Evolutionary conservation across 2,797 vertebrate species (phyloP).

Genomic region (Antennarius maculatus): DNA sequence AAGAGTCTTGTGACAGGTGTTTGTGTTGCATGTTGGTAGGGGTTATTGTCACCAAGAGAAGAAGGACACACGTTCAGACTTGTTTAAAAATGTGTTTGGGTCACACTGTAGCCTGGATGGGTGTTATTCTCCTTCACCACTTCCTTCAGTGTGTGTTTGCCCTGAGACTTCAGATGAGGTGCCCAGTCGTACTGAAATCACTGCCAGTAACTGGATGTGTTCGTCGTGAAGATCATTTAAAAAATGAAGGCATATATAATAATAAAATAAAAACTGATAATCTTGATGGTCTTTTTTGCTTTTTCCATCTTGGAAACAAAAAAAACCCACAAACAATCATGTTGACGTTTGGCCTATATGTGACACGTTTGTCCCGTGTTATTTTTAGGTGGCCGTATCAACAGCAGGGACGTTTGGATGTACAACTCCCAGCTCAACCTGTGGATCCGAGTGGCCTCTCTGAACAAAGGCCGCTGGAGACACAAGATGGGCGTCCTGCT

Average conservation of each 20-base stretch:
- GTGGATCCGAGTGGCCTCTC: slow-evolving; percentile 97
- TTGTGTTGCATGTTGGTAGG: background rate
- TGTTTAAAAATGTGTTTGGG: slow-evolving; percentile 45
- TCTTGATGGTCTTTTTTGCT: background rate
- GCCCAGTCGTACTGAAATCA: background rate
- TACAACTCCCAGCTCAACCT: slow-evolving; percentile 99
- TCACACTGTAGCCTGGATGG: slow-evolving; percentile 17
- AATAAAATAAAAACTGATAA: background rate
- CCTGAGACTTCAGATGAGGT: slow-evolving; percentile 12
- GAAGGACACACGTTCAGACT: slow-evolving; percentile 30
- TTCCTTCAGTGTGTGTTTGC: slow-evolving; percentile 19
- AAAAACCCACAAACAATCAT: background rate
- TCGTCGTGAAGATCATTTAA: background rate
- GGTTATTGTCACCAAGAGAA: background rate
- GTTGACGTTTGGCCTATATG: slow-evolving; percentile 1
- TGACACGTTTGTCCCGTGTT: slow-evolving; percentile 15
- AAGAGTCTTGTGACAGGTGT: slow-evolving; percentile 14
- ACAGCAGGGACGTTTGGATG: slow-evolving; percentile 98
- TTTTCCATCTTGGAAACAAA: background rate
- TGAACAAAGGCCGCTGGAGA: slow-evolving; percentile 99
- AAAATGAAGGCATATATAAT: no score
- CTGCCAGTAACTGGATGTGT: background rate
- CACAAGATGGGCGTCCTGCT: slow-evolving; percentile 99
- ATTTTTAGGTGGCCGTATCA: slow-evolving; percentile 93
- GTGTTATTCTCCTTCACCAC: slow-evolving; percentile 12